Percentiles rank a stretch among this genome's conserved stretches.
These are phyloP conservation scores for Neodontobutis hainanensis DNA, from an alignment of 2,113 vertebrate species.

Conservation along the genomic window DNA sequence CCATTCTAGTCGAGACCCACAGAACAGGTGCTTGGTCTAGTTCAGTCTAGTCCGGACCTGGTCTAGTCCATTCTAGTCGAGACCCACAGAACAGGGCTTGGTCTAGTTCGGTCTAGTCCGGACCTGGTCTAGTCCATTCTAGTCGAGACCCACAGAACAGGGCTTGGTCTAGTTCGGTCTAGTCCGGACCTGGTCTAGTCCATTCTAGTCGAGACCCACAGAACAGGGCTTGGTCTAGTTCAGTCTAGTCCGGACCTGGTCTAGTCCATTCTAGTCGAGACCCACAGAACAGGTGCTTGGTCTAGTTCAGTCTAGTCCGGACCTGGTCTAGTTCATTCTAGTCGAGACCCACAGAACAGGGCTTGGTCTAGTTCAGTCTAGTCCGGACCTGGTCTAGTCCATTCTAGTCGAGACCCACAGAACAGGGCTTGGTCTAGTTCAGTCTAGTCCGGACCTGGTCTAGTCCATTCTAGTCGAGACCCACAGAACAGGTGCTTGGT, in stretches of 20 bases:
- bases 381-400: slow-evolving; percentile 86
- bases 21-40: slow-evolving; percentile 95
- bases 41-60: slow-evolving; percentile 80
- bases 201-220: slow-evolving; percentile 81
- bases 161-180: slow-evolving; percentile 85
- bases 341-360: slow-evolving; percentile 87
- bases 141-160: slow-evolving; percentile 88
- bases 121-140: slow-evolving; percentile 85
- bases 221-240: slow-evolving; percentile 94
- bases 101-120: slow-evolving; percentile 67
- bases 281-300: slow-evolving; percentile 96
- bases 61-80: too few species aligned
- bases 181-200: slow-evolving; percentile 86
- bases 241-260: slow-evolving; percentile 80
- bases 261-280: slow-evolving; percentile 44
- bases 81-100: slow-evolving; percentile 96
- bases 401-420: slow-evolving; percentile 82
- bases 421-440: slow-evolving; percentile 93
- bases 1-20: slow-evolving; percentile 78
- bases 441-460: slow-evolving; percentile 80
- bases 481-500: slow-evolving; percentile 96
- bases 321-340: slow-evolving; percentile 85
- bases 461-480: slow-evolving; percentile 64
- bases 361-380: slow-evolving; percentile 86
- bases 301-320: slow-evolving; percentile 64